phyloP scores from a whole-genome alignment of 2,797 vertebrate species.

The Trachops cirrhosus region DNA sequence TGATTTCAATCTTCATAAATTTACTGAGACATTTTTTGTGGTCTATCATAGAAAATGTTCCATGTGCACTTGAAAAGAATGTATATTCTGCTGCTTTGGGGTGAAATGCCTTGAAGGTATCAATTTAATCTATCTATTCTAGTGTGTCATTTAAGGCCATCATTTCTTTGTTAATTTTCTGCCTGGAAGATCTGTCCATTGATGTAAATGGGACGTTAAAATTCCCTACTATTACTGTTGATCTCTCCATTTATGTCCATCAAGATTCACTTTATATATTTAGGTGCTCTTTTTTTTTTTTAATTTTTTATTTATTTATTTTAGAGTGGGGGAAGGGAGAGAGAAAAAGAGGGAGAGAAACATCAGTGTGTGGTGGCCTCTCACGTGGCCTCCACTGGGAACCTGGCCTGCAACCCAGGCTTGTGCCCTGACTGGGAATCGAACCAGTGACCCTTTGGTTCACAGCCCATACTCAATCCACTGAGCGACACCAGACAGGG shows the following conservation, averaged over 20 bases:
- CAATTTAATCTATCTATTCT: neutral
- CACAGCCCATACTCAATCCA: too few relatives aligned
- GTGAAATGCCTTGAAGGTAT: neutral
- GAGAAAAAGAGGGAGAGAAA: too few relatives aligned
- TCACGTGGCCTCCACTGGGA: too few relatives aligned
- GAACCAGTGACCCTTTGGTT: too few relatives aligned
- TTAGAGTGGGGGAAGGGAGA: too few relatives aligned
- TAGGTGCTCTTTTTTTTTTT: neutral
- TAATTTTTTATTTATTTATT: too few relatives aligned
- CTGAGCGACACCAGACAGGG: too few relatives aligned
- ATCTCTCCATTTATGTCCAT: neutral
- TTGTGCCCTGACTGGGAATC: too few relatives aligned
- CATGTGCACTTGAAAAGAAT: neutral
- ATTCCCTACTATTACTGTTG: neutral
- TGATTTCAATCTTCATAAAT: neutral
- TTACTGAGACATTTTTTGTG: neutral
- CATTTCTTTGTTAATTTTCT: neutral
- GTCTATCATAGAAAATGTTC: neutral
- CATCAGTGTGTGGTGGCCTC: too few relatives aligned
- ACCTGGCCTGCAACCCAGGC: too few relatives aligned
- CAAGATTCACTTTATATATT: neutral
- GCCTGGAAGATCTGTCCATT: neutral
- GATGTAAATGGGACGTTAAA: neutral
- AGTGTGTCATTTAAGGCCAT: neutral
- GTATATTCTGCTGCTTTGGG: too few relatives aligned